Percentiles rank a stretch among this genome's conserved stretches.
Conservation (phyloP, 2,113 vertebrate genomes). For the Ursus arctos region DNA sequence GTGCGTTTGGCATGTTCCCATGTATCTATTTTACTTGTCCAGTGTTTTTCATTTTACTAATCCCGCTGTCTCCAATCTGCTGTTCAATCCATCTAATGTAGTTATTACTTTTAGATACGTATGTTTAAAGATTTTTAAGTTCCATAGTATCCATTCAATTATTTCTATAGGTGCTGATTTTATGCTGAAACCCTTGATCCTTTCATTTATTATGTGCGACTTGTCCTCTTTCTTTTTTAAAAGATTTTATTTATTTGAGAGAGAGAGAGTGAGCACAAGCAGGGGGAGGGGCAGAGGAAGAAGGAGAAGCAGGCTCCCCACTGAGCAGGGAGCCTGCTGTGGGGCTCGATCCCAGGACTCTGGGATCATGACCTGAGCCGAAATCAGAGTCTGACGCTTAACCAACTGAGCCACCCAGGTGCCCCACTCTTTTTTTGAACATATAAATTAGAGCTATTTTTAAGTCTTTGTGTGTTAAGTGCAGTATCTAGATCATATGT, state of each 20-base stretch:
- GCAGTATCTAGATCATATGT: not conserved
- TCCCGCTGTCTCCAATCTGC: not conserved
- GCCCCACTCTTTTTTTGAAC: not conserved
- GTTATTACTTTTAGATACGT: not conserved
- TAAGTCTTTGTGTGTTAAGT: not conserved
- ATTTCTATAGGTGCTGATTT: not conserved
- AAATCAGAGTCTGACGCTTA: too few relatives aligned
- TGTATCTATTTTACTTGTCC: not conserved
- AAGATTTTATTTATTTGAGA: too few relatives aligned
- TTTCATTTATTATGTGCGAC: not conserved
- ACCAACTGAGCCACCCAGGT: too few relatives aligned
- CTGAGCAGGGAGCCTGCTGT: too few relatives aligned
- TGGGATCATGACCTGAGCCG: too few relatives aligned
- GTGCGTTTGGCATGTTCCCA: not conserved
- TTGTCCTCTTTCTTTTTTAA: not conserved
- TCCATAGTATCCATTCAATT: not conserved
- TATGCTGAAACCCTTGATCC: not conserved
- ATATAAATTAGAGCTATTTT: not conserved
- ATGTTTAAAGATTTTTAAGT: not conserved
- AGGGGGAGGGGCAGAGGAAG: too few relatives aligned
- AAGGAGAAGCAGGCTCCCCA: too few relatives aligned
- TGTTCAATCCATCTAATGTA: not conserved
- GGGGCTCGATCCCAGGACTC: too few relatives aligned
- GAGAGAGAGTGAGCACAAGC: too few relatives aligned
- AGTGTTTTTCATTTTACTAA: not conserved